Conservation (phyloP, 2,113 vertebrate genomes). For the Tenrec ecaudatus region DNA sequence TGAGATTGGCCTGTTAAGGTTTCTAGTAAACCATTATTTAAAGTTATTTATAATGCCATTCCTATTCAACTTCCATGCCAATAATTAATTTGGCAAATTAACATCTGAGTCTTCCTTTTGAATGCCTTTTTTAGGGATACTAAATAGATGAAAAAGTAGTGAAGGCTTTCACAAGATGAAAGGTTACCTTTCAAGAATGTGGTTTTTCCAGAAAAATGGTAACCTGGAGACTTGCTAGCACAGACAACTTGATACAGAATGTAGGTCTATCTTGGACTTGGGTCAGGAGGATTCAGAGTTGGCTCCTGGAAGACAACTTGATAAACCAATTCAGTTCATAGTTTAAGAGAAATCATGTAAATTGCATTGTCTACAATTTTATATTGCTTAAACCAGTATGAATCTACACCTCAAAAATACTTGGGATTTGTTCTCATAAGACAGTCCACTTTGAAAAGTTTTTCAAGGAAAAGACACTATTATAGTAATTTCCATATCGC, state of each 20-base stretch:
- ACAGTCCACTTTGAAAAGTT: neutral
- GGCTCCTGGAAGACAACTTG: constrained; percentile 11
- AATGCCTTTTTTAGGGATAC: neutral
- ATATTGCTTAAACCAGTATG: constrained; percentile 20
- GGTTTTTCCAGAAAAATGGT: neutral
- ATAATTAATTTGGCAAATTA: constrained; percentile 55
- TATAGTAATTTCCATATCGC: neutral
- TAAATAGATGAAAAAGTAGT: constrained; percentile 50
- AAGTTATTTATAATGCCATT: constrained; percentile 22
- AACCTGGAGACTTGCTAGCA: neutral
- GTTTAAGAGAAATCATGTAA: constrained; percentile 28
- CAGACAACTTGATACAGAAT: neutral
- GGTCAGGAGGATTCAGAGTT: neutral
- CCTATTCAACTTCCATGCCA: neutral
- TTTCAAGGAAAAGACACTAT: neutral
- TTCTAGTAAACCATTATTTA: constrained; percentile 30
- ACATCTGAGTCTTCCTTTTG: constrained; percentile 31
- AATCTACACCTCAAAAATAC: constrained; percentile 42
- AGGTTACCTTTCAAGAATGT: neutral
- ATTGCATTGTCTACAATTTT: neutral
- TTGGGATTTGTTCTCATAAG: neutral
- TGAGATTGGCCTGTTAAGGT: neutral
- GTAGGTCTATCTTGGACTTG: neutral
- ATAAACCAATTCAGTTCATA: constrained; percentile 1
- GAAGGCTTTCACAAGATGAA: neutral